Conservation (phyloP, 2,888 invertebrate species). For the Stratiomys singularior region DNA sequence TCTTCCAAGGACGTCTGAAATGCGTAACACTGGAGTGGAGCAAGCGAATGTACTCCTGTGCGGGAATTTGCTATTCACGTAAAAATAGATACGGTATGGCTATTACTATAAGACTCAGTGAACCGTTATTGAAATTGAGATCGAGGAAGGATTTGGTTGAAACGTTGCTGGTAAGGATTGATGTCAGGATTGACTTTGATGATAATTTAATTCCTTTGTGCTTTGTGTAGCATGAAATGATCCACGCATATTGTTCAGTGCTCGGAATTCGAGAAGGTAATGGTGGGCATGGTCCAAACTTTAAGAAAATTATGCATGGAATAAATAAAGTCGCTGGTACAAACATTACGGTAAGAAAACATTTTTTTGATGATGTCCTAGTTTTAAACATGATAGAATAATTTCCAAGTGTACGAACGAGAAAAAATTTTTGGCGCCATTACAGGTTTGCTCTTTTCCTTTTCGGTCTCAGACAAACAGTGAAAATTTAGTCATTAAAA, state of each 20-base stretch:
- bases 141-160: conserved; percentile 95
- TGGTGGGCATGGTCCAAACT: conserved; percentile 95
- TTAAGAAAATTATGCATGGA: conserved; percentile 90
- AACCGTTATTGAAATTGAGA: conserved; percentile 89
- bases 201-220: background rate
- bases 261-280: conserved; percentile 85
- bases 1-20: conserved; percentile 81
- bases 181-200: background rate
- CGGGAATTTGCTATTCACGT: conserved; percentile 69
- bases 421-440: no score
- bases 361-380: no score
- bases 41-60: conserved; percentile 82
- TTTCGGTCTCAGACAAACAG: no score
- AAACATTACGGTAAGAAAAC: conserved; percentile 77
- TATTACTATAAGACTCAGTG: conserved; percentile 73
- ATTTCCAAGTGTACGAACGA: no score
- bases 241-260: conserved; percentile 96
- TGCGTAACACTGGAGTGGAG: conserved; percentile 94
- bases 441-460: no score
- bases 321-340: conserved; percentile 90
- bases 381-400: no score
- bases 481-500: no score
- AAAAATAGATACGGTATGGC: conserved; percentile 58
- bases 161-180: conserved; percentile 79
- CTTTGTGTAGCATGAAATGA: conserved; percentile 93